A percentile compares a stretch with the other conserved stretches of the same genome.
These are phyloP conservation scores for Pipistrellus pipistrellus DNA, from an alignment of 2,797 vertebrate genomes.

Conservation along the genomic window DNA sequence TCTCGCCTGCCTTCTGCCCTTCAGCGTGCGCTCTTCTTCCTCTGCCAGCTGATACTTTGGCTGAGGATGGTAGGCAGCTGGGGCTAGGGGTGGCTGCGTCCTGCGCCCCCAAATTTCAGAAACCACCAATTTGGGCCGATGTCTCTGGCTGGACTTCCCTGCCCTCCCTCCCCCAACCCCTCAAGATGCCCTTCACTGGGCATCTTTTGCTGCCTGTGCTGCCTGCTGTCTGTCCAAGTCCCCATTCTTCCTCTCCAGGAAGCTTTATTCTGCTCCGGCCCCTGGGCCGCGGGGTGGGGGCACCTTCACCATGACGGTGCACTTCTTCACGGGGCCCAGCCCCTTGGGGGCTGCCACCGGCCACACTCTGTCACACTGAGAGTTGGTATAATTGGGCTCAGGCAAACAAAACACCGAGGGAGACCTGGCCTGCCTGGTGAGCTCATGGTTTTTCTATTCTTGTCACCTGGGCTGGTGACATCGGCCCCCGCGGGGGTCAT, in stretches of 20 bases:
- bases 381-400: constrained; percentile 74
- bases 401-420: constrained; percentile 50
- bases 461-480: constrained; percentile 56
- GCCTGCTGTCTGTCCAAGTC: background rate
- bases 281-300: background rate
- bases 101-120: background rate
- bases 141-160: background rate
- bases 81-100: constrained; percentile 57
- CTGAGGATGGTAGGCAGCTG: constrained; percentile 65
- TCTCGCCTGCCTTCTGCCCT: constrained; percentile 74
- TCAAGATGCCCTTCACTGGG: background rate
- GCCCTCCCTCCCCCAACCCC: background rate
- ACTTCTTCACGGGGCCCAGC: constrained; percentile 54
- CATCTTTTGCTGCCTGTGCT: background rate
- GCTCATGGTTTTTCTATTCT: constrained; percentile 66
- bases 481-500: background rate
- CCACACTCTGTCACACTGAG: background rate
- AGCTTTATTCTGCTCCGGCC: background rate
- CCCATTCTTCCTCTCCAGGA: background rate
- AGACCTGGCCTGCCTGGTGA: constrained; percentile 67
- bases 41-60: constrained; percentile 76
- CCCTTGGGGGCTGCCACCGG: constrained; percentile 16
- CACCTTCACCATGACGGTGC: constrained; percentile 74
- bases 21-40: background rate
- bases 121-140: background rate